Conservation (phyloP, 2,888 invertebrate species). For the Rapana venosa region DNA sequence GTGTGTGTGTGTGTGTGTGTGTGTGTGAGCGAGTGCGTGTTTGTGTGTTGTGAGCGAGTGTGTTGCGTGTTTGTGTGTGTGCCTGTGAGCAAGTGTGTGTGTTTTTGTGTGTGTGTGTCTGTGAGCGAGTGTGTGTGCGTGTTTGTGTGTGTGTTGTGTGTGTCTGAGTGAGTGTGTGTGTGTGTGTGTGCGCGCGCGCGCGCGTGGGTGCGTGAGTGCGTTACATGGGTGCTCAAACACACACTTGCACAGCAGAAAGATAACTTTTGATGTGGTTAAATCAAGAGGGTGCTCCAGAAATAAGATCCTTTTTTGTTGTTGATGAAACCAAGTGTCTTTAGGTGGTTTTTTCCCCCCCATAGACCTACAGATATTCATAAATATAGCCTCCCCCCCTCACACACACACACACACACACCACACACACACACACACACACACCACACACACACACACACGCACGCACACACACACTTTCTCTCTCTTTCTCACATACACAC, state of each 20-base stretch:
- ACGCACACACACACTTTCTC: not conserved
- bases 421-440: not conserved
- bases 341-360: not conserved
- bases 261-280: not conserved
- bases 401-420: conserved; percentile 29
- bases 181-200: not conserved
- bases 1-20: conserved; percentile 19
- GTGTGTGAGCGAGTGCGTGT: not conserved
- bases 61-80: too few species aligned
- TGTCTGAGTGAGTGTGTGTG: not conserved
- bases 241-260: not conserved
- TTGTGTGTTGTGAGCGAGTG: not conserved
- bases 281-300: too few species aligned
- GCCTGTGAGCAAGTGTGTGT: not conserved
- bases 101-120: not conserved
- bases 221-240: not conserved
- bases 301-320: too few species aligned
- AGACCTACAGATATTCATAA: not conserved
- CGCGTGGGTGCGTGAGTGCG: too few species aligned
- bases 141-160: not conserved
- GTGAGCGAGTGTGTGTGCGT: not conserved
- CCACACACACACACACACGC: not conserved
- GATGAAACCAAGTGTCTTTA: not conserved
- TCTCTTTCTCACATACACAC: not conserved
- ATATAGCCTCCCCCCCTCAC: not conserved